Evolutionary conservation across 2,113 vertebrate species (phyloP), one percentile per base, ranked within the genome.

Genomic region (Pholis gunnellus): DNA sequence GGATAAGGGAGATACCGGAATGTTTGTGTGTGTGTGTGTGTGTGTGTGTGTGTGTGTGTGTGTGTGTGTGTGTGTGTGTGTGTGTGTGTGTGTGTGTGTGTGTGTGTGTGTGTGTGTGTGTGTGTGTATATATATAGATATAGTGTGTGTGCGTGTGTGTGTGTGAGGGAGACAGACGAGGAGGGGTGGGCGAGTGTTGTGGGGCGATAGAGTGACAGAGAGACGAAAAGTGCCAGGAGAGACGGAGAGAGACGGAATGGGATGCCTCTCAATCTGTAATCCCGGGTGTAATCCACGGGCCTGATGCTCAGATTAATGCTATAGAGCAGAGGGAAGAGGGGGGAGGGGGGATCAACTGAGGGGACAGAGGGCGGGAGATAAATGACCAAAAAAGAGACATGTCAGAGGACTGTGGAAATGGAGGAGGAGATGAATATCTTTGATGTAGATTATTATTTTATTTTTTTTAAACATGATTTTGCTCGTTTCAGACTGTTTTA

Each of bases 271-370:
- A 88, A 89, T 94, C 94, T 93, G 89, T 95, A 95, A 95, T 95
- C 95, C 91, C 34, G 82, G 63, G 89, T 94, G 94, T 96, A 96
- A 95, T 96, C 95, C 94, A 92, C 83, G 29, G 83, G 83, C 89
- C 88, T 94, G 93, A 94, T 95, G 94, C 88, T 94, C 91, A 95
- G 94, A 95, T 95, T 95, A 95, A 94, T 91, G 92, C 90, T 91
- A 88, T 90, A 75, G 84, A 25, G 77, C 50, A 81, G 88, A 20
- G 76, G 83, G 59, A 73, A 68, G 60, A 56, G 60, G 59, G 57
- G 31, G 70, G 57, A n/a, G 40, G 29, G 42, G 57, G 65, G 56
- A 79, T 79, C 68, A 84, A 72, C 77, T 20, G 61, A 54, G 83
- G 69, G 80, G 65, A 75, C 79, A 80, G 75, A 90, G 90, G 69